Conservation (phyloP, 2,888 invertebrate species). For the Lithophane semibrunnea region DNA sequence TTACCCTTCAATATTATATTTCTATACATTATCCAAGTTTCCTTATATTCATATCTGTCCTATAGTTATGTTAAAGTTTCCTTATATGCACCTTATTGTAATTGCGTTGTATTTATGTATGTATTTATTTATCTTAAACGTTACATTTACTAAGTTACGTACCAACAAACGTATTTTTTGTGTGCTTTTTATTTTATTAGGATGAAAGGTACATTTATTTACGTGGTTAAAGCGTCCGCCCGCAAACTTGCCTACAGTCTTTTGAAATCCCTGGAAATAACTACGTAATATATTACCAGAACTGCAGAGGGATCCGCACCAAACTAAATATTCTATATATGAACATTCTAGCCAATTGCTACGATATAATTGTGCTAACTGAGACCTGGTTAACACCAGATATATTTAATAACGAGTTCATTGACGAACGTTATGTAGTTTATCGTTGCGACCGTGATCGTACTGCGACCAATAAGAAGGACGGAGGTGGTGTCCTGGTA, state of each 20-base stretch:
- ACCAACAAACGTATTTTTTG: neutral
- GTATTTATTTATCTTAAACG: neutral
- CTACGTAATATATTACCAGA: no score
- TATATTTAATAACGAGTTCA: no score
- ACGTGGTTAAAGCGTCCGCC: neutral
- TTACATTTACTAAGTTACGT: neutral
- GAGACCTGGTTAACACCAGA: no score
- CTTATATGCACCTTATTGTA: neutral
- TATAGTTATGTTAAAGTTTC: slow-evolving; percentile 14
- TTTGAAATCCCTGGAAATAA: neutral
- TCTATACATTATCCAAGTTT: neutral
- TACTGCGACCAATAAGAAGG: no score
- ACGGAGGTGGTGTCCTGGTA: no score
- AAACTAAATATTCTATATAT: no score
- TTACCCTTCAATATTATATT: neutral
- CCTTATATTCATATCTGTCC: slow-evolving; percentile 1
- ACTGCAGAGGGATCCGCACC: no score
- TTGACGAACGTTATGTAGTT: no score
- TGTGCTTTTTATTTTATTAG: neutral
- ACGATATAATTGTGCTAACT: no score
- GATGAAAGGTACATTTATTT: neutral
- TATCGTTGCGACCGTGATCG: no score
- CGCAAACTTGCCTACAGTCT: neutral
- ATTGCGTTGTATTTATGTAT: neutral
- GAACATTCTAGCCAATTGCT: no score